Conservation (phyloP, 2,113 vertebrate genomes). For the Callithrix jacchus region DNA sequence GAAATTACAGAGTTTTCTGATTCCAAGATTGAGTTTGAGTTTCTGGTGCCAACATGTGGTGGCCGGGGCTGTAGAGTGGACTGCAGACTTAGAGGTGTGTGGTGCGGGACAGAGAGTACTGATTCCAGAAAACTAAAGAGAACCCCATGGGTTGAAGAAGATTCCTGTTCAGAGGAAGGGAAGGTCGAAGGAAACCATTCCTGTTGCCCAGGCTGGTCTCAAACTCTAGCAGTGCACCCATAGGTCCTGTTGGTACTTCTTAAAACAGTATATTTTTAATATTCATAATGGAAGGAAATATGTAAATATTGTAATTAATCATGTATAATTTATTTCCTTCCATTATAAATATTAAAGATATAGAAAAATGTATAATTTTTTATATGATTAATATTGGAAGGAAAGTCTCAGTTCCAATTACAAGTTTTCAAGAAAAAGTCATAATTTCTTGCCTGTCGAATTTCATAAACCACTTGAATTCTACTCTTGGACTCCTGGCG, state of each 20-base stretch:
- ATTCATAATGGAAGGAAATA: background rate
- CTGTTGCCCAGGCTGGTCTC: too few species aligned
- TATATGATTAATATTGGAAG: background rate
- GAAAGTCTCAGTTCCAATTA: background rate
- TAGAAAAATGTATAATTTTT: too few species aligned
- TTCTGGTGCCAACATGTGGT: background rate
- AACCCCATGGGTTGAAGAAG: background rate
- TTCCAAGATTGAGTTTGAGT: background rate
- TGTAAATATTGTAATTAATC: too few species aligned
- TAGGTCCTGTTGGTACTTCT: background rate
- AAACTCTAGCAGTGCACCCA: background rate
- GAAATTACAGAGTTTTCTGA: background rate
- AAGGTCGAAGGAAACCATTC: too few species aligned
- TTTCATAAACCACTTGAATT: background rate
- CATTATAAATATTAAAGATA: too few species aligned
- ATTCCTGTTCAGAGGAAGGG: too few species aligned
- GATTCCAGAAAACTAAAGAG: background rate
- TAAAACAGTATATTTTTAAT: background rate
- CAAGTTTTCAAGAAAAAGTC: background rate
- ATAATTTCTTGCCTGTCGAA: background rate
- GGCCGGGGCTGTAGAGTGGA: too few species aligned
- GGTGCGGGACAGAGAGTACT: background rate
- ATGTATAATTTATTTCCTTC: too few species aligned
- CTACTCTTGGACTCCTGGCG: background rate
- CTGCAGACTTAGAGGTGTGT: background rate